These are phyloP conservation scores for Myocastor coypus DNA, from an alignment of 2,113 vertebrate genomes.

Conservation along the genomic window DNA sequence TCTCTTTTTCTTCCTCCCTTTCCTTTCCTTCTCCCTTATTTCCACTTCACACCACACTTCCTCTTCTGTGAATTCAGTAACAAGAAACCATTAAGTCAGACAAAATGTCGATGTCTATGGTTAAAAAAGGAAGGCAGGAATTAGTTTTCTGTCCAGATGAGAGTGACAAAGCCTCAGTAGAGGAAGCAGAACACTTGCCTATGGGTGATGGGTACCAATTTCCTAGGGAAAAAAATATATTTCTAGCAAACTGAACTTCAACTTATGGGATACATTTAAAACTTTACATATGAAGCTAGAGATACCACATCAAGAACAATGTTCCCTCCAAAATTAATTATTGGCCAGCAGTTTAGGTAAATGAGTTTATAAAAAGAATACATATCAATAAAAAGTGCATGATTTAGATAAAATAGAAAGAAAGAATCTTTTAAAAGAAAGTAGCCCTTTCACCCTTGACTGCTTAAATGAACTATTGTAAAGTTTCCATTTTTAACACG, in stretches of 20 bases:
- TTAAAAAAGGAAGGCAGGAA: neutral
- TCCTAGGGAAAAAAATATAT: neutral
- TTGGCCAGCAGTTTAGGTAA: neutral
- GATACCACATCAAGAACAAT: neutral
- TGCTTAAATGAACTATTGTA: neutral
- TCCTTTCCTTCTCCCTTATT: neutral
- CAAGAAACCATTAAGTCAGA: neutral
- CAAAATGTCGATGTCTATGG: neutral
- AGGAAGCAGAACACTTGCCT: neutral
- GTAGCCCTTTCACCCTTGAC: neutral
- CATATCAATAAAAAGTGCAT: neutral
- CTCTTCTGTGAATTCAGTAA: neutral
- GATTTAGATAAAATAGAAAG: neutral
- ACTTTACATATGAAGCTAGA: neutral
- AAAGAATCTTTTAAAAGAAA: neutral
- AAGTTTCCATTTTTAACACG: neutral
- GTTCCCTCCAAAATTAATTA: neutral
- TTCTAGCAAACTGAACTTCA: neutral
- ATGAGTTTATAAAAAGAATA: neutral
- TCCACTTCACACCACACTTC: neutral
- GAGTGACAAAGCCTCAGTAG: neutral
- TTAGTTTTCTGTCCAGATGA: neutral
- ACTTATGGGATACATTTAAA: neutral
- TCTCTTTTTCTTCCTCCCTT: neutral
- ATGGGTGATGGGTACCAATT: neutral